These are phyloP conservation scores for Chymomyza procnemis DNA, from an alignment of 2,888 invertebrate species.

Conservation along the genomic window DNA sequence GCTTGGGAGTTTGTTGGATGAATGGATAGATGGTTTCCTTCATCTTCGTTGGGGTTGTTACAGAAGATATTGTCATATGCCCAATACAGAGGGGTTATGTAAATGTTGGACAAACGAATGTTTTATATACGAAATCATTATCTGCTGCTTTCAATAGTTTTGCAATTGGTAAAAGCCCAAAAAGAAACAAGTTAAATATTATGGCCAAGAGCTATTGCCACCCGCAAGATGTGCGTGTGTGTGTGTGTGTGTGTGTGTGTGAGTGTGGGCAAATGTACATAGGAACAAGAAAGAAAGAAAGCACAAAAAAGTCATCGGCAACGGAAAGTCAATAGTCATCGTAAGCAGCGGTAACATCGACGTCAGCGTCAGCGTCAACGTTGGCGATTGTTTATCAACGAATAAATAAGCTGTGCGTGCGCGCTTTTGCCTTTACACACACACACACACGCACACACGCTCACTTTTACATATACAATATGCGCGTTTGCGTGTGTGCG, in stretches of 20 bases:
- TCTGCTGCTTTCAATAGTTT: not conserved
- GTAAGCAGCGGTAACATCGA: not conserved
- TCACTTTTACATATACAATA: conserved; percentile 12
- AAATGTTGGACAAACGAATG: too few relatives aligned
- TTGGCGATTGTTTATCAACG: conserved; percentile 65
- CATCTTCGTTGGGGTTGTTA: not conserved
- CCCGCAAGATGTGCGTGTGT: not conserved
- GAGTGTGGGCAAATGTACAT: not conserved
- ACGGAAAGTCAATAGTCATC: not conserved
- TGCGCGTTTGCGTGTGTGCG: conserved; percentile 24
- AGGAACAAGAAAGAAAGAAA: not conserved
- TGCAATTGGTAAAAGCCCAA: not conserved
- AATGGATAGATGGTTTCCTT: not conserved
- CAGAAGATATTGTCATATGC: not conserved
- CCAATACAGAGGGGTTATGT: too few relatives aligned
- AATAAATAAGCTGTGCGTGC: conserved; percentile 52
- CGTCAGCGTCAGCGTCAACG: conserved; percentile 26
- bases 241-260: not conserved
- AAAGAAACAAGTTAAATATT: too few relatives aligned
- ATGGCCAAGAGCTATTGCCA: not conserved
- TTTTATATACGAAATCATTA: too few relatives aligned
- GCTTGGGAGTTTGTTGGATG: too few relatives aligned
- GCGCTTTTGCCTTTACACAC: conserved; percentile 1
- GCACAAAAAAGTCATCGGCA: not conserved
- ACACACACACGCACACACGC: too few relatives aligned